Percentiles rank a stretch among this genome's conserved stretches.
These are phyloP conservation scores for Crenuchus spilurus DNA, from an alignment of 2,797 vertebrate genomes.

Conservation along the genomic window DNA sequence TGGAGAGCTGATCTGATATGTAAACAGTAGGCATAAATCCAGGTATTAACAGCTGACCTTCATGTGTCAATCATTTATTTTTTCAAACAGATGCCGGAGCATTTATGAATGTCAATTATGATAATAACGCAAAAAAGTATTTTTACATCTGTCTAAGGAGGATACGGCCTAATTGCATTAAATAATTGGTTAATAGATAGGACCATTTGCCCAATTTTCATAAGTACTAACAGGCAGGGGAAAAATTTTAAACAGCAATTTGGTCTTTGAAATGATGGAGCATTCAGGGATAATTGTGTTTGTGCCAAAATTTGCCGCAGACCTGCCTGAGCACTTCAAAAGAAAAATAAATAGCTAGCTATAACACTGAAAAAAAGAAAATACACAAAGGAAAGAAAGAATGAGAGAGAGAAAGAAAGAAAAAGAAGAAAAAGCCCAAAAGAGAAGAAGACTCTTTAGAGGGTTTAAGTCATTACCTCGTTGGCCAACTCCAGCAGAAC, in stretches of 20 bases:
- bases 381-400: conserved; percentile 30
- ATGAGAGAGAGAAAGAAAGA: conserved; percentile 12
- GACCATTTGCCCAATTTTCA: conserved; percentile 88
- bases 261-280: conserved; percentile 68
- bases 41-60: conserved; percentile 65
- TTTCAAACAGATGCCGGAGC: conserved; percentile 33
- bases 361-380: conserved; percentile 33
- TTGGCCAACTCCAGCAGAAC: conserved; percentile 92
- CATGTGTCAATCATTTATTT: conserved; percentile 52
- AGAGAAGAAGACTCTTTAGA: conserved; percentile 39
- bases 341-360: conserved; percentile 61
- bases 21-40: conserved; percentile 63
- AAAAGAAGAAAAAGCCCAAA: conserved; percentile 22
- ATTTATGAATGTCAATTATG: conserved; percentile 74
- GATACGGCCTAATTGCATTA: conserved; percentile 83
- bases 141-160: conserved; percentile 81
- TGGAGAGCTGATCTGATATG: conserved; percentile 48
- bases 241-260: conserved; percentile 77
- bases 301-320: conserved; percentile 67
- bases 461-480: conserved; percentile 84
- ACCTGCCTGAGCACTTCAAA: conserved; percentile 65
- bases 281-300: conserved; percentile 72
- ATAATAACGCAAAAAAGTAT: conserved; percentile 79
- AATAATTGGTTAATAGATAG: conserved; percentile 89
- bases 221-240: conserved; percentile 87